These are phyloP conservation scores for Heliconius erato DNA, from an alignment of 2,888 invertebrate species.

Conservation along the genomic window DNA sequence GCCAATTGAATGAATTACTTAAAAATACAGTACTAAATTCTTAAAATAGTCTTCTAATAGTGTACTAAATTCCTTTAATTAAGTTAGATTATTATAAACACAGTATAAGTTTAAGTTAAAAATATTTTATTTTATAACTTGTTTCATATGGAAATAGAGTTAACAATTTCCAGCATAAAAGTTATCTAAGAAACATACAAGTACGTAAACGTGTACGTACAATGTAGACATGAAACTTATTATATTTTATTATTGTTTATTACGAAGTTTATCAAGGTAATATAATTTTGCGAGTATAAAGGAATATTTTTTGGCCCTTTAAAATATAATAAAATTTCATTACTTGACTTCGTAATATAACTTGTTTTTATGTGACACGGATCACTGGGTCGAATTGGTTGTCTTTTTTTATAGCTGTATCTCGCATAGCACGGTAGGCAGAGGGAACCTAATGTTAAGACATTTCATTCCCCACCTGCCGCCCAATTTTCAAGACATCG, in stretches of 20 bases:
- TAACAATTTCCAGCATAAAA: not conserved
- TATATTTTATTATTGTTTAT: slow-evolving; percentile 8
- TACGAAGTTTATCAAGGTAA: not conserved
- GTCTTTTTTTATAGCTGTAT: not conserved
- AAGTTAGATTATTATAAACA: too few species aligned
- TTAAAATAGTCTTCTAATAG: too few species aligned
- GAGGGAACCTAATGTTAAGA: not conserved
- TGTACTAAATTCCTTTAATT: too few species aligned
- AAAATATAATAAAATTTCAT: not conserved
- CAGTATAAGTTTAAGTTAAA: too few species aligned
- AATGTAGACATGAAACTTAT: not conserved
- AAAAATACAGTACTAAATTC: too few species aligned
- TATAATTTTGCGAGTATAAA: not conserved
- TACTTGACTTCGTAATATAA: not conserved
- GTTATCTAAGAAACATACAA: not conserved
- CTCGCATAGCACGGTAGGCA: too few species aligned
- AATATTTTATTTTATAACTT: too few species aligned
- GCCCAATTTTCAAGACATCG: not conserved
- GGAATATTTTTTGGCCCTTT: not conserved
- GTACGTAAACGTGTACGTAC: not conserved
- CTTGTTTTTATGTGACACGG: not conserved
- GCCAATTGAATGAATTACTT: too few species aligned
- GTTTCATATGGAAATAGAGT: not conserved
- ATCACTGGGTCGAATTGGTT: not conserved
- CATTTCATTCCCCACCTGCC: not conserved